phyloP scores from a whole-genome alignment of 1,140 invertebrate species.

The Branchinecta lindahli region DNA sequence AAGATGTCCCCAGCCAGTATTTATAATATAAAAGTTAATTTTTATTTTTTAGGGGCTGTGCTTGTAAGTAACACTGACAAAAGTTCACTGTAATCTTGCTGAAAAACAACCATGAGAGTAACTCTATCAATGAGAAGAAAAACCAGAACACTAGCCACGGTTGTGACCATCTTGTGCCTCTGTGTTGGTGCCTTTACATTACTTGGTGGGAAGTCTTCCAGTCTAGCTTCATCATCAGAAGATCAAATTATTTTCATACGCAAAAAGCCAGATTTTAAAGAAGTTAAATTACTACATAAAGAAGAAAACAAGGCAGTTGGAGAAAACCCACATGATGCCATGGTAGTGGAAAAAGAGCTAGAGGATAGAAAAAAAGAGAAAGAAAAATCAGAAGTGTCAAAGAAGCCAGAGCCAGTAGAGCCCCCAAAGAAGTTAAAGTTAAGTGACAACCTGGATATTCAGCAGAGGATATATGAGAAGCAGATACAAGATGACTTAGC shows the following conservation, averaged over 20 bases:
- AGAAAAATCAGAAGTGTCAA: not conserved
- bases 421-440: not conserved
- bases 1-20: too few species aligned
- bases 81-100: too few species aligned
- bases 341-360: not conserved
- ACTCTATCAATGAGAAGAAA: too few species aligned
- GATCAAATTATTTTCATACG: not conserved
- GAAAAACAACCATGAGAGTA: too few species aligned
- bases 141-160: too few species aligned
- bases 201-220: too few species aligned
- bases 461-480: not conserved
- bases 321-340: not conserved
- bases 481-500: not conserved
- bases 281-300: not conserved
- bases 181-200: too few species aligned
- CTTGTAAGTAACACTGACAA: too few species aligned
- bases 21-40: too few species aligned
- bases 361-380: not conserved
- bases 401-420: not conserved
- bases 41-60: too few species aligned
- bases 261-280: constrained; percentile 2
- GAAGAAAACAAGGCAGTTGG: not conserved
- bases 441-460: not conserved
- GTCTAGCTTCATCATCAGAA: not conserved
- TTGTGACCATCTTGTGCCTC: too few species aligned